Evolutionary conservation across 1,140 invertebrate species (phyloP), one percentile per base, ranked within the genome.

Genomic region (Pentalonia nigronervosa): DNA sequence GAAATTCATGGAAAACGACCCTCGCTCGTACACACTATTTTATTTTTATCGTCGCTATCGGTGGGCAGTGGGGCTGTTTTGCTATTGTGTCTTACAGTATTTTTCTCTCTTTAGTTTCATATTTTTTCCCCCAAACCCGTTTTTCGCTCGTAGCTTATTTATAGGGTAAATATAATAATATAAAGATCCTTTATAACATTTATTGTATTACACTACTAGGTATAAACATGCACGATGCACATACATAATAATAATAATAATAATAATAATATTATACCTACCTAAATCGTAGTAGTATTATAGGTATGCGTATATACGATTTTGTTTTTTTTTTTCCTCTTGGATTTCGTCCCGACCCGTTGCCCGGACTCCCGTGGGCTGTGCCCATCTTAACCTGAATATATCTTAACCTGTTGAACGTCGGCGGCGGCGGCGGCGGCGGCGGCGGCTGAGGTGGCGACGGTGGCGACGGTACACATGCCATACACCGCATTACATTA

Each of bases 371-470:
- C 89, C 89, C 89, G n/a, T 89, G 47, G 48, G 48, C 91, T 93
- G 81, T 86, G 91, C 91, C 91, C 91, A 41, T 93, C 91, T 93
- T 93, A 93, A 93, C 91, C 91, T 93, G 91, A 93, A 93, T 93
- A 93, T 93, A 76, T 76, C 60, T 76, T n/a, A 86, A 92, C 90
- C 67, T 83, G 76, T 83, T 50, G 60, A 92, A 36, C 90, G 36
- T 2, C 41, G 90, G 3, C 89, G 45, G 25, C 60, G 20, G 67
- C n/a, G 47, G 45, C 6, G 45, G 1, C 21, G 23, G 34, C 36
- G 41, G 2, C 23, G 36, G 41, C 41, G 56, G 41, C 17, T 25
- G 36, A 14, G 83, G 36, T 25, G 83, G 25, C 11, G 34, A 30
- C 41, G 56, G 41, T 30, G 34, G 56, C 90, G 67, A 20, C 87